Base-by-base conservation (phyloP, 37 sponge, comb jelly and placozoan genomes). In the Hormiphora californensis region DNA sequence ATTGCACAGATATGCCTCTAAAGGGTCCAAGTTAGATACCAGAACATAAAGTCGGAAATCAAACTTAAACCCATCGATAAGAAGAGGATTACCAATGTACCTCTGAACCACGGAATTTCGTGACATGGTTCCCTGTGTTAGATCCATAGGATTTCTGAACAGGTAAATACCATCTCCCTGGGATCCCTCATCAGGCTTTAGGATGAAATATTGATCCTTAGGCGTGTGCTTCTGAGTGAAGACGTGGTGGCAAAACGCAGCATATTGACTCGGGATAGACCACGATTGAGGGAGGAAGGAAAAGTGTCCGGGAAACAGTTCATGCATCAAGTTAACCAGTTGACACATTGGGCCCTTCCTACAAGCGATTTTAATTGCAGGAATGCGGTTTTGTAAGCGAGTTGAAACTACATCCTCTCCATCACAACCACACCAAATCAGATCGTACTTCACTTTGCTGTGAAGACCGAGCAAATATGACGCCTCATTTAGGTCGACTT, bases 171-270 rank as follows among this genome's bases (percentile, higher is more conserved):
- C 91, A 22, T 87, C 89, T 86, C 89, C 91, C 38, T 88, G 89
- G n/a, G 89, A 86, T 54, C 91, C 91, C 32, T 86, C 87, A 62
- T 86, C 78, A 34, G 91, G 91, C 53, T 91, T 91, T 7, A 91
- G 34, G 19, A 91, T 91, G 51, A 43, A 91, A 31, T 55, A 86
- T 39, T 40, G 63, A 11, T 32, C 65, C 30, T 91, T 86, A 1
- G 63, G n/a, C 3, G 40, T 41, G 0, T 86, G 67, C 23, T 55
- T 61, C n/a, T 32, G 55, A 12, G 54, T 49, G 27, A 62, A 61
- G 35, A 85, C 63, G 40, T 89, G 85, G 15, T 49, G 54, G 2
- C 68, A 63, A 67, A 89, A 87, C 35, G 38, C 37, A 38, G 69
- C 85, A 44, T 88, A 63, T 19, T 91, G 88, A 54, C 78, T 81